Evolutionary conservation across 23 tunicate genomes (phyloP).

Genomic region (Halocynthia aurantium): DNA sequence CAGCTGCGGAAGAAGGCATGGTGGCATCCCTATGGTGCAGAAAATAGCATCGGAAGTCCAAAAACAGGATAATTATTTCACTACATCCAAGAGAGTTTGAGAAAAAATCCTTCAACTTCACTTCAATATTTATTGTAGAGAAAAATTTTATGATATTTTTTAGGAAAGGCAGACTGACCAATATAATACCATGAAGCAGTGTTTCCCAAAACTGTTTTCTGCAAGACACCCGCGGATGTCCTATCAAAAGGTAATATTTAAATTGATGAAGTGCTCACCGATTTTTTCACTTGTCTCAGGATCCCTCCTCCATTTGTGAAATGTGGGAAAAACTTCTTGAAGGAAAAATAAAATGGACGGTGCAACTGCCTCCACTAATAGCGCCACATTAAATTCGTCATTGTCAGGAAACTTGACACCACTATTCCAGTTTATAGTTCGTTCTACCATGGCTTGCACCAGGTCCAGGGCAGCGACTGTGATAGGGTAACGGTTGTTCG

Average conservation of each 20-base stretch:
- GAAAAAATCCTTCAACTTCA: too few relatives aligned
- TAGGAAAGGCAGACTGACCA: too few relatives aligned
- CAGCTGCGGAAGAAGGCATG: too few relatives aligned
- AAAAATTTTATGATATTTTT: too few relatives aligned
- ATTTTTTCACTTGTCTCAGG: slow-evolving; percentile 55
- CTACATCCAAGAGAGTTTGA: too few relatives aligned
- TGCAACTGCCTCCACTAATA: background rate
- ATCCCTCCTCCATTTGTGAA: slow-evolving; percentile 57
- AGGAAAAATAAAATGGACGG: slow-evolving; percentile 42
- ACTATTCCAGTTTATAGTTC: slow-evolving; percentile 11
- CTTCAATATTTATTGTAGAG: too few relatives aligned
- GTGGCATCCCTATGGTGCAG: too few relatives aligned
- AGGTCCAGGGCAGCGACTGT: slow-evolving; percentile 67
- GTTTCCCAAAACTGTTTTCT: background rate
- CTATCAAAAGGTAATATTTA: background rate
- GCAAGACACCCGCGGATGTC: background rate
- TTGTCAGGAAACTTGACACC: slow-evolving; percentile 7
- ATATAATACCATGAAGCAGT: too few relatives aligned
- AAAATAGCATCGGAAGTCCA: too few relatives aligned
- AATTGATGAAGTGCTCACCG: slow-evolving; percentile 21
- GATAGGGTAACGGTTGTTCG: slow-evolving; percentile 40
- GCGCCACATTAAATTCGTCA: slow-evolving; percentile 1
- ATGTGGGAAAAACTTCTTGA: slow-evolving; percentile 46
- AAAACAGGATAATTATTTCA: too few relatives aligned
- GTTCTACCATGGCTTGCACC: slow-evolving; percentile 29